Percentiles rank a stretch among this genome's conserved stretches.
These are phyloP conservation scores for Cosmopolites sordidus DNA, from an alignment of 2,888 invertebrate species.

Conservation along the genomic window DNA sequence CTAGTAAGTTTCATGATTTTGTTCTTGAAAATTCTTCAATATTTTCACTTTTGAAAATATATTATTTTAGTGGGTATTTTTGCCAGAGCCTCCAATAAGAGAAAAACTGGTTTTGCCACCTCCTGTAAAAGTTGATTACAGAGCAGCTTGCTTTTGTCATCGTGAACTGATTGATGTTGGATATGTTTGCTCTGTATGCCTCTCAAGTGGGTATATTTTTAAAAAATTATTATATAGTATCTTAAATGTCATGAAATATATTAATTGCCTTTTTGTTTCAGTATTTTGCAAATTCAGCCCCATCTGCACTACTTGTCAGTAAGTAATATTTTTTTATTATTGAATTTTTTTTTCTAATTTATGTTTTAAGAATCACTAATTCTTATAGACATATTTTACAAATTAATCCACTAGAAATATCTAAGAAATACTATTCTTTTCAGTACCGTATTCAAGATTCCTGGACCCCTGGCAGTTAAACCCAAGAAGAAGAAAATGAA, in stretches of 20 bases:
- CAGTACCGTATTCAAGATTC: slow-evolving; percentile 87
- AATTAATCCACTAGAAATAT: too few relatives aligned
- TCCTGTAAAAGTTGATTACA: slow-evolving; percentile 87
- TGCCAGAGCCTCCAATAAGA: slow-evolving; percentile 78
- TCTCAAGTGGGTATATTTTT: slow-evolving; percentile 68
- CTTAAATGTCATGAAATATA: slow-evolving; percentile 1
- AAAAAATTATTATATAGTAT: neutral
- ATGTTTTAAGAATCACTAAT: too few relatives aligned
- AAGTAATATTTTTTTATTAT: slow-evolving; percentile 53
- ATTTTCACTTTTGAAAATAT: neutral
- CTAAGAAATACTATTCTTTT: slow-evolving; percentile 40
- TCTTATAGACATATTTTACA: too few relatives aligned
- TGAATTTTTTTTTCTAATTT: slow-evolving; percentile 35
- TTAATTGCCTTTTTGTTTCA: slow-evolving; percentile 49
- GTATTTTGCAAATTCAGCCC: slow-evolving; percentile 97
- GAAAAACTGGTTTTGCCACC: slow-evolving; percentile 83
- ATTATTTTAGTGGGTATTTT: slow-evolving; percentile 77
- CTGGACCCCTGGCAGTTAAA: slow-evolving; percentile 72
- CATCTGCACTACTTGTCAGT: slow-evolving; percentile 96
- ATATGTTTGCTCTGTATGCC: slow-evolving; percentile 95
- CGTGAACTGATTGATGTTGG: slow-evolving; percentile 92
- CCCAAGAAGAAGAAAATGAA: slow-evolving; percentile 79
- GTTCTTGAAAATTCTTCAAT: neutral
- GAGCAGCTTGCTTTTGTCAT: slow-evolving; percentile 98
- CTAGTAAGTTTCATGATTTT: slow-evolving; percentile 55